These are phyloP conservation scores for Cantharis rustica DNA, from an alignment of 2,888 invertebrate species.

Conservation along the genomic window DNA sequence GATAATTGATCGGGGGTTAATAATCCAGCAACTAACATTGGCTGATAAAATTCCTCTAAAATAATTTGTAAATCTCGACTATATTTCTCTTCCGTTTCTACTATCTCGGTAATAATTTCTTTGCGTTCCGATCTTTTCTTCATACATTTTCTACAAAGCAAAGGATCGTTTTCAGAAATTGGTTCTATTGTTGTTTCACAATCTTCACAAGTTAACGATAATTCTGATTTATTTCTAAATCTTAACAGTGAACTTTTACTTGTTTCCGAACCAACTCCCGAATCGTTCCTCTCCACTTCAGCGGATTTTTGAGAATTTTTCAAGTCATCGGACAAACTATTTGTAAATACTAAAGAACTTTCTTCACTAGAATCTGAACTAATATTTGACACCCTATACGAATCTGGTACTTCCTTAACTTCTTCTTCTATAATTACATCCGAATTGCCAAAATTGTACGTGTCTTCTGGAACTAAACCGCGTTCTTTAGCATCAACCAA, in stretches of 20 bases:
- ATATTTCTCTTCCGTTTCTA: slow-evolving; percentile 95
- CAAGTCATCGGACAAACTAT: slow-evolving; percentile 63
- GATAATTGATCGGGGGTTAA: slow-evolving; percentile 89
- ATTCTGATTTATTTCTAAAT: slow-evolving; percentile 67
- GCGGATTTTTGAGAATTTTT: slow-evolving; percentile 64
- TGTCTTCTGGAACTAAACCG: slow-evolving; percentile 72
- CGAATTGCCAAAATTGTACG: slow-evolving; percentile 64
- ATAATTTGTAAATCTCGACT: slow-evolving; percentile 91
- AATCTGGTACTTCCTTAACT: slow-evolving; percentile 64
- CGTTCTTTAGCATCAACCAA: slow-evolving; percentile 85
- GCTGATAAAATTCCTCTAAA: slow-evolving; percentile 89
- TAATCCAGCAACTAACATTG: slow-evolving; percentile 90
- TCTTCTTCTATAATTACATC: slow-evolving; percentile 56
- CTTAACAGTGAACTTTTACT: slow-evolving; percentile 83
- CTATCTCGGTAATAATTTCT: slow-evolving; percentile 93
- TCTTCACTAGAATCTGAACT: slow-evolving; percentile 87
- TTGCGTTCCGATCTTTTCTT: slow-evolving; percentile 88
- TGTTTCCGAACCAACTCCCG: slow-evolving; percentile 91
- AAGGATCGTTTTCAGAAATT: slow-evolving; percentile 75
- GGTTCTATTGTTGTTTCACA: slow-evolving; percentile 83
- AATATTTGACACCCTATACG: slow-evolving; percentile 74
- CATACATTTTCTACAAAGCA: slow-evolving; percentile 86
- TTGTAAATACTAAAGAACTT: slow-evolving; percentile 69
- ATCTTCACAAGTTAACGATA: slow-evolving; percentile 71
- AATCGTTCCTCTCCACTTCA: slow-evolving; percentile 90